Evolutionary conservation across 2,113 vertebrate species (phyloP), one percentile per base, ranked within the genome.

Genomic region (Callionymus lyra): DNA sequence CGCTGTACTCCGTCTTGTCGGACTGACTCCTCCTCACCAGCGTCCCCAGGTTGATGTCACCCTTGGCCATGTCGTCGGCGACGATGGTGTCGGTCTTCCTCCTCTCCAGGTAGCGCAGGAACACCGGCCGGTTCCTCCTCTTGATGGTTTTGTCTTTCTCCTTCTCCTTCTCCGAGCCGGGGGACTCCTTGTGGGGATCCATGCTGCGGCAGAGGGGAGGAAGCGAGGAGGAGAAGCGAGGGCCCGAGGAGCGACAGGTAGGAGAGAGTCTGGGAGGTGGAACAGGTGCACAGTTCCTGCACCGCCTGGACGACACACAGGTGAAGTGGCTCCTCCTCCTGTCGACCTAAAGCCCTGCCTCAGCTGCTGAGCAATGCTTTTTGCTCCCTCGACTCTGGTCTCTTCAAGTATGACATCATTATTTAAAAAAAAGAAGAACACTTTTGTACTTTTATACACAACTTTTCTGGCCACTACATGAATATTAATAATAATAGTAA

Each of bases 1-100:
- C 82, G 84, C 76, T 88, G 87, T 98, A 98, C 67, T 97, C 95
- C 4, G 88, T 96, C 83, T 91, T 90, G 79, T 98, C 94, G 0
- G 95, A 98, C 70, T 98, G 92, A 63, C 86, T 96, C 71, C 95
- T 90, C 72, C 93, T 84, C 72, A 87, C 83, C 82, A 98, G 44
- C 18, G 79, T 79, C 43, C 87, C 82, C 44, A 89, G 72, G 68
- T 71, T 89, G 68, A 84, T 61, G 41, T 89, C 86, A 48, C 89
- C 87, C 65, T 73, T 89, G 9, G 59, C 31, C 1, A 11, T 36
- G 21, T 65, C 64, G 48, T 78, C 81, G 9, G 84, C 65, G 54
- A 87, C 85, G 53, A 94, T 83, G 1, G 91, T 91, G 76, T 96
- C 95, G 0, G 92, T 98, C 66, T 79, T 93, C 56, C 94, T 91